phyloP scores from a whole-genome alignment of 1,140 invertebrate species.

The Nebria ingens region DNA sequence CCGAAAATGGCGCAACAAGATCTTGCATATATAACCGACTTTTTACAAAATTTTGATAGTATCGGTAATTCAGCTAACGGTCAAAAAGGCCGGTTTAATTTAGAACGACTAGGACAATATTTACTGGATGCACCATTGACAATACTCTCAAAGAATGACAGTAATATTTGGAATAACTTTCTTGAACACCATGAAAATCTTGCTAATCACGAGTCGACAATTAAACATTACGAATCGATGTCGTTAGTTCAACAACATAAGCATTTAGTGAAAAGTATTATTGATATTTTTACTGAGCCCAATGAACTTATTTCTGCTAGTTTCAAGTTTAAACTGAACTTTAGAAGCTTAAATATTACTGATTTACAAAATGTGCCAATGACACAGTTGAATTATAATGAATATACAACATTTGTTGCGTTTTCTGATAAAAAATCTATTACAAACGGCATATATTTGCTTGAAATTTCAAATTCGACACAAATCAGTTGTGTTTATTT shows the following conservation, averaged over 20 bases:
- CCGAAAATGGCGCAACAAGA: constrained; percentile 81
- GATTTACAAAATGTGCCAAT: constrained; percentile 26
- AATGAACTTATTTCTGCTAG: constrained; percentile 46
- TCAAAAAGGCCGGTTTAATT: constrained; percentile 58
- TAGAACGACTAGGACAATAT: constrained; percentile 88
- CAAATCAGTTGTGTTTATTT: constrained; percentile 20
- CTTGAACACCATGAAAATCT: constrained; percentile 61
- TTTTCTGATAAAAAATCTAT: constrained; percentile 29
- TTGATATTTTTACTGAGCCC: constrained; percentile 58
- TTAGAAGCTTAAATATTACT: not conserved
- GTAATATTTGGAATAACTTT: constrained; percentile 71
- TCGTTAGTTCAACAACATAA: constrained; percentile 77
- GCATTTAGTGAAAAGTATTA: constrained; percentile 54
- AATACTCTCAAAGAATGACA: constrained; percentile 48
- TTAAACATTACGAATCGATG: constrained; percentile 60
- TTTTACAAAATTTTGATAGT: constrained; percentile 75
- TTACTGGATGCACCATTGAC: constrained; percentile 55
- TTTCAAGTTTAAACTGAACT: constrained; percentile 23
- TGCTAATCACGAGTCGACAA: constrained; percentile 55
- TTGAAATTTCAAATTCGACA: constrained; percentile 26
- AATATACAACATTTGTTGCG: constrained; percentile 34
- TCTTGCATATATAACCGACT: constrained; percentile 79
- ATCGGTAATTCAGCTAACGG: constrained; percentile 33
- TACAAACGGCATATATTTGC: constrained; percentile 31
- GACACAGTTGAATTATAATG: constrained; percentile 31